Conservation (phyloP, 2,113 vertebrate species). For the Hiodon tergisus region DNA sequence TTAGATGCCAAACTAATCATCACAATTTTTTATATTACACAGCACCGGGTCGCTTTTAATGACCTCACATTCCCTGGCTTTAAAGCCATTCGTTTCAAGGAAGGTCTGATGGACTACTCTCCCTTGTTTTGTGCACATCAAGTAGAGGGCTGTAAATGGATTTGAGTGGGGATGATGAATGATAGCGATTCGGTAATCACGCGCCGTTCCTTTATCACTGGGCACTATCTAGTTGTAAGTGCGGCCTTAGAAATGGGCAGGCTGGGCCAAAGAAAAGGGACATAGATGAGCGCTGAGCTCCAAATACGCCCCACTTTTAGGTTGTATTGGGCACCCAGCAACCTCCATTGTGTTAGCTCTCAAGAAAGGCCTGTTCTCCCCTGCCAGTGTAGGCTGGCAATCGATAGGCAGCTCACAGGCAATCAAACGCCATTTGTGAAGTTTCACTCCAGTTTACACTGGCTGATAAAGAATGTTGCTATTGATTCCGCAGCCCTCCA, state of each 20-base stretch:
- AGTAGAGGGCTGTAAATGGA: background rate
- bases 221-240: background rate
- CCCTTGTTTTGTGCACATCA: background rate
- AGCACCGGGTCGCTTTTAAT: conserved; percentile 40
- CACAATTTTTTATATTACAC: conserved; percentile 62
- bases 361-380: conserved; percentile 17
- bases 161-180: background rate
- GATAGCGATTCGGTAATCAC: background rate
- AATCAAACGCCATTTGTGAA: conserved; percentile 79
- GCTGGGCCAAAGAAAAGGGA: background rate
- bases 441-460: conserved; percentile 86
- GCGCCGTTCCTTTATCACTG: background rate
- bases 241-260: background rate
- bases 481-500: conserved; percentile 71
- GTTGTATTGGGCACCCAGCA: background rate
- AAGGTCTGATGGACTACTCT: conserved; percentile 14
- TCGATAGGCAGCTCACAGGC: conserved; percentile 72
- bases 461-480: conserved; percentile 69
- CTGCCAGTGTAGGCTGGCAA: conserved; percentile 38
- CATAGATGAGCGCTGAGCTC: background rate
- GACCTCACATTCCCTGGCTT: conserved; percentile 8
- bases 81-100: conserved; percentile 37
- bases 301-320: background rate
- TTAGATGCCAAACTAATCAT: background rate
- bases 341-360: background rate